Evolutionary conservation across 2,888 invertebrate species (phyloP).

Genomic region (Hirtodrosophila duncani): DNA sequence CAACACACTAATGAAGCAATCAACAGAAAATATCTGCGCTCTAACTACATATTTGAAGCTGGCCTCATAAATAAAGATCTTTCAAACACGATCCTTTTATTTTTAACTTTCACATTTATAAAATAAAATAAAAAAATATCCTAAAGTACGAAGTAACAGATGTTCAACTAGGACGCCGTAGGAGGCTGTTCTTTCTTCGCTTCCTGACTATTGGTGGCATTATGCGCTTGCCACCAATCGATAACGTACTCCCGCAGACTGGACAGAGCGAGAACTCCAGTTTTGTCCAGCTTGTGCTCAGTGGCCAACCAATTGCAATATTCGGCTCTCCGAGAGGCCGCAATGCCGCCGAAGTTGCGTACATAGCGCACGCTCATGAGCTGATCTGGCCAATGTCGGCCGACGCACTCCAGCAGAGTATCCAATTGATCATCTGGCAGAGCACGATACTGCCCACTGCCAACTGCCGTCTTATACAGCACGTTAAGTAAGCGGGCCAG

Average conservation of each 20-base stretch:
- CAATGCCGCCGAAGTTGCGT: constrained; percentile 62
- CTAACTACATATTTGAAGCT: too few species aligned
- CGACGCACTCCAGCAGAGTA: constrained; percentile 67
- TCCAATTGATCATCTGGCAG: constrained; percentile 58
- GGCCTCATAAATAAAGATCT: too few species aligned
- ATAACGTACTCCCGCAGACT: constrained; percentile 61
- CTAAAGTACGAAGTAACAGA: constrained; percentile 1
- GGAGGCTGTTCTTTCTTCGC: background rate
- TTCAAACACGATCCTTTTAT: too few species aligned
- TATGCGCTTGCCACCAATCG: constrained; percentile 59
- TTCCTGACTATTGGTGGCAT: background rate
- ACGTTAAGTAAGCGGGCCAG: constrained; percentile 74
- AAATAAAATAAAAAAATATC: constrained; percentile 13
- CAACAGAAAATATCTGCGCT: too few species aligned
- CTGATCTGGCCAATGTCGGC: constrained; percentile 64
- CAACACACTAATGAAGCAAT: too few species aligned
- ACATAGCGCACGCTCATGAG: constrained; percentile 64
- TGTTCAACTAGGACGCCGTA: background rate
- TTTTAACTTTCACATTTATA: too few species aligned
- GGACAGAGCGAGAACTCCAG: constrained; percentile 58
- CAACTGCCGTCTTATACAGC: constrained; percentile 64
- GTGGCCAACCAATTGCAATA: constrained; percentile 59
- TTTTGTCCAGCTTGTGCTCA: constrained; percentile 41
- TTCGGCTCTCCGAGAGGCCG: constrained; percentile 50
- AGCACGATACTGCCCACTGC: constrained; percentile 39